phyloP scores from a whole-genome alignment of 2,888 invertebrate genomes.

The Sympetrum striolatum region DNA sequence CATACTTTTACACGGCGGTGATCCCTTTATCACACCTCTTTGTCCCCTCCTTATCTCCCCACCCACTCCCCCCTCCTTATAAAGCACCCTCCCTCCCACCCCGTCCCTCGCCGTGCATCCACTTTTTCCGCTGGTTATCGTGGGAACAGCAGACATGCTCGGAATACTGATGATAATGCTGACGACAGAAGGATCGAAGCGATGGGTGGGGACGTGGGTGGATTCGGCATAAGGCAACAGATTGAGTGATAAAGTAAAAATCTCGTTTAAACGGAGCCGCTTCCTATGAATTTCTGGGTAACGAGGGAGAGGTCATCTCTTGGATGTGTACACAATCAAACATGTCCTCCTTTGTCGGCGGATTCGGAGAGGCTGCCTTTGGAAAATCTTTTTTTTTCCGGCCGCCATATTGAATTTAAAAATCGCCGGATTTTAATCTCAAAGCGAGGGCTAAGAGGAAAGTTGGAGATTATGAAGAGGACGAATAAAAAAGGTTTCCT shows the following conservation, averaged over 20 bases:
- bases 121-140: conserved; percentile 32
- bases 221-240: background rate
- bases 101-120: background rate
- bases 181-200: conserved; percentile 10
- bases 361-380: too few species aligned
- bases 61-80: background rate
- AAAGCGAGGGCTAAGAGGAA: too few species aligned
- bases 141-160: conserved; percentile 40
- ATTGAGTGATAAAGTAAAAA: conserved; percentile 19
- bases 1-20: too few species aligned
- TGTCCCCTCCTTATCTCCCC: background rate
- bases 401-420: too few species aligned
- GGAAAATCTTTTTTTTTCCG: too few species aligned
- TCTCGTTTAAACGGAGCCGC: conserved; percentile 22
- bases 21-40: background rate
- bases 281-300: conserved; percentile 16
- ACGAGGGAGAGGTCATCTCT: background rate
- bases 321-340: background rate
- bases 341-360: too few species aligned
- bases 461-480: too few species aligned
- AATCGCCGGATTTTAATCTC: too few species aligned
- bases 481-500: too few species aligned
- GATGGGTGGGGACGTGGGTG: background rate
- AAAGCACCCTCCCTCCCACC: background rate
- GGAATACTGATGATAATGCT: conserved; percentile 40